These are phyloP conservation scores for Pantherophis guttatus DNA, from an alignment of 2,113 vertebrate species.

Conservation along the genomic window DNA sequence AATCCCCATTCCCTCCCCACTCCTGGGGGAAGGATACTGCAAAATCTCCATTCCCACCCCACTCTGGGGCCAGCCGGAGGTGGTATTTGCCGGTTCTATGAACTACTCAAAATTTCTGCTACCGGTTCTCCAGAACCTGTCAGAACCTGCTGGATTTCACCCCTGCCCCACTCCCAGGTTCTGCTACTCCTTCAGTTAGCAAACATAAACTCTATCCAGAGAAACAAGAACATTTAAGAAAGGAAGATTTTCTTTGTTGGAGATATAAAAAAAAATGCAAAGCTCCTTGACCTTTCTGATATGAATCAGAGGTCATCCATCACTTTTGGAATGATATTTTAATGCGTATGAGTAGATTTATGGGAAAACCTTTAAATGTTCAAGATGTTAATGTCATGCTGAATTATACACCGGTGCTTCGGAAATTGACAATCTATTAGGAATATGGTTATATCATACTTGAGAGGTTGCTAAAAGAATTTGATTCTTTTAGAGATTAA, in stretches of 20 bases:
- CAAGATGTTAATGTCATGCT: background rate
- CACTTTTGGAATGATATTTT: background rate
- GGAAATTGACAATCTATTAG: background rate
- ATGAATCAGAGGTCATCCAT: background rate
- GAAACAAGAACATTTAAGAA: background rate
- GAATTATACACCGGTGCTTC: background rate
- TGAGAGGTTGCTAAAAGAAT: background rate
- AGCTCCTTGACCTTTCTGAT: background rate
- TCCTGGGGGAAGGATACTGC: too few species aligned
- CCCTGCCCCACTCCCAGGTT: too few species aligned
- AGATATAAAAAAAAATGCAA: background rate
- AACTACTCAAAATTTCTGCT: too few species aligned
- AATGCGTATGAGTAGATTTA: background rate
- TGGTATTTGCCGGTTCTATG: too few species aligned
- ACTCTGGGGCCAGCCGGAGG: too few species aligned
- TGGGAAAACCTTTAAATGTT: background rate
- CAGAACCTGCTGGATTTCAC: too few species aligned
- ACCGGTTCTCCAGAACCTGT: too few species aligned
- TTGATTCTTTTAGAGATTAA: background rate
- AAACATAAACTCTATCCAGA: background rate
- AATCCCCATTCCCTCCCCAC: too few species aligned
- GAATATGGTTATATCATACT: background rate
- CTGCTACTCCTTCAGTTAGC: background rate
- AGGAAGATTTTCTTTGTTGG: background rate
- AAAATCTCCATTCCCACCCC: too few species aligned